Evolutionary conservation across 37 sponge, comb jelly and placozoan genomes (phyloP), one percentile per base, ranked within the genome.

Genomic region (Dysidea cf. avara): DNA sequence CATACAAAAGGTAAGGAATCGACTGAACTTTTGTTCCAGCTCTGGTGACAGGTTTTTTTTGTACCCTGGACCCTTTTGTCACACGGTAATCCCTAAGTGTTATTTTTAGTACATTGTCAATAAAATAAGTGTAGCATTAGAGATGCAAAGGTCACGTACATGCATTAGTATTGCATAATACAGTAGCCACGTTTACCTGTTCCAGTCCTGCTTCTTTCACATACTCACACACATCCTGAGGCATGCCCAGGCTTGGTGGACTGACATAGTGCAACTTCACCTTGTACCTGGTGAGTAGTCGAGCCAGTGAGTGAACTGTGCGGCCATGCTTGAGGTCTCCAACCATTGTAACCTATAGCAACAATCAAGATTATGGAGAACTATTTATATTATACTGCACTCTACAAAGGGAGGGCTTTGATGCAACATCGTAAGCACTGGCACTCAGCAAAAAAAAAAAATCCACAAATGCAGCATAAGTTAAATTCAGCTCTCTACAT

Each of bases 301-400:
- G 60, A 11, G 99, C 96, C 28, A 98, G 88, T 0, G 96, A 94
- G 83, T 98, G 99, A 20, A 94, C 99, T 0, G 99, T 98, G 25
- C 99, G 80, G 30, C 99, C 99, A 80, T 98, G 99, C 59, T 95
- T 98, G 37, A 98, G 74, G 47, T 98, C 99, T 53, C 99, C 99
- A n/a, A 95, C 99, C 87, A 98, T 49, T 1, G 99, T 98, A 18
- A 98, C 77, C 99, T 98, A 43, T 9, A 33, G 64, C 1, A 12
- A 17, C 16, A 28, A 32, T n/a, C 35, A 24, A 12, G 17, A 37
- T 53, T 7, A 21, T 71, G 5, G 29, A 68, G 47, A 26, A 24
- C n/a, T n/a, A n/a, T n/a, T n/a, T n/a, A n/a, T n/a, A n/a, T n/a
- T n/a, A n/a, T n/a, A n/a, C n/a, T n/a, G n/a, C n/a, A n/a, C n/a